Conservation (phyloP, 2,888 invertebrate species). For the Pollenia griseotomentosa region DNA sequence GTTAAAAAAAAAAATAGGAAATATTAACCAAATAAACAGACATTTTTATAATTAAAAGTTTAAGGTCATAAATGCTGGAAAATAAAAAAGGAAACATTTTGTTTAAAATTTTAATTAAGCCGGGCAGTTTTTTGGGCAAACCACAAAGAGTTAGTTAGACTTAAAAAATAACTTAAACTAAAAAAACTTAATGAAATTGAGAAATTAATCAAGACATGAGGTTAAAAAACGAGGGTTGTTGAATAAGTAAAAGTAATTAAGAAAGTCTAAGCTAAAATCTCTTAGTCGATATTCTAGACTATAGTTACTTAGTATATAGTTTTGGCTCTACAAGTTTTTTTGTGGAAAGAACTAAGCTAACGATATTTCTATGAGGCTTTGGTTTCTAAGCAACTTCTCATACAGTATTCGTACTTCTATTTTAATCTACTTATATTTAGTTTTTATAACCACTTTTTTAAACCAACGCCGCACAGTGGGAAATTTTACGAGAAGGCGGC, state of each 20-base stretch:
- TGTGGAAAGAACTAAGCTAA: no score
- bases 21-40: neutral
- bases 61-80: conserved; percentile 28
- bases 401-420: no score
- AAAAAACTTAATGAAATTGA: conserved; percentile 19
- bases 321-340: no score
- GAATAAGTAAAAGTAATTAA: neutral
- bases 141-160: conserved; percentile 28
- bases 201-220: conserved; percentile 31
- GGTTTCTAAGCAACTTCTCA: no score
- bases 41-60: neutral
- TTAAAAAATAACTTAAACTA: conserved; percentile 14
- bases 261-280: no score
- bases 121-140: conserved; percentile 4
- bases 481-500: no score
- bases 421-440: no score
- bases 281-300: no score
- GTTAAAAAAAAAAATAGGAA: neutral
- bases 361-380: no score
- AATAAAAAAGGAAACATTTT: neutral
- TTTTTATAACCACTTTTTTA: no score
- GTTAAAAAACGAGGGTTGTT: neutral
- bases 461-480: no score
- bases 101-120: conserved; percentile 3
- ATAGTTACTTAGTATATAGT: no score